Base-by-base conservation (phyloP, 2,797 vertebrate genomes). In the Scolopax bukidnonensis region DNA sequence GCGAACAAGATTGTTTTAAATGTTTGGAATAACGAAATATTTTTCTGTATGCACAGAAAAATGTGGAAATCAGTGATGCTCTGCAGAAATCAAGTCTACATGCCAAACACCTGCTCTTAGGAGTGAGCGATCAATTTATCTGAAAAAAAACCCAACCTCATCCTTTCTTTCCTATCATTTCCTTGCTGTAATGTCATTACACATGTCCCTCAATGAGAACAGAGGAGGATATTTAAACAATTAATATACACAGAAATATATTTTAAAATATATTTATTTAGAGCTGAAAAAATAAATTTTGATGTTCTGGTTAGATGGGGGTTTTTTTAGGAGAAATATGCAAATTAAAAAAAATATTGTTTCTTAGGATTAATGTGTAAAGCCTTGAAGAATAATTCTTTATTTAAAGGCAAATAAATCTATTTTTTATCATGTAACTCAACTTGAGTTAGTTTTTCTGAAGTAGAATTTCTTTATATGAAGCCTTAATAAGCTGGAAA, bases 101-200 rank as follows among this genome's bases (percentile, higher is more conserved):
- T 89, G 84, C 48, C 67, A 91, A 88, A 84, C 40, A 92, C 32
- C 70, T 96, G 74, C 23, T 92, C 7, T 75, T 93, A 48, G 33
- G 24, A 82, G 19, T 1, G 12, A 5, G 8, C 77, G 12, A 87
- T 59, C 81, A 89, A 53, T 30, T 68, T 14, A 65, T 57, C 5
- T 41, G 11, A 74, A 84, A 87, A 87, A 75, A 57, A 74, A 6
- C 41, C 41, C 41, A 43, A 18, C 4, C 1, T 21, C 13, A n/a
- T 65, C 57, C 70, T 89, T 59, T 17, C 15, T 73, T 54, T 75
- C 20, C 16, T 76, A 3, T 73, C 3, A 9, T 69, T 76, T 93
- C 23, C 33, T 75, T 84, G 3, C 11, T 86, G 32, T 33, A 11
- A 4, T 79, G 4, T 51, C 24, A 28, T 77, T 63, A 32, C 20